These are phyloP conservation scores for Plagiodera versicolora DNA, from an alignment of 2,888 invertebrate genomes.

Conservation along the genomic window DNA sequence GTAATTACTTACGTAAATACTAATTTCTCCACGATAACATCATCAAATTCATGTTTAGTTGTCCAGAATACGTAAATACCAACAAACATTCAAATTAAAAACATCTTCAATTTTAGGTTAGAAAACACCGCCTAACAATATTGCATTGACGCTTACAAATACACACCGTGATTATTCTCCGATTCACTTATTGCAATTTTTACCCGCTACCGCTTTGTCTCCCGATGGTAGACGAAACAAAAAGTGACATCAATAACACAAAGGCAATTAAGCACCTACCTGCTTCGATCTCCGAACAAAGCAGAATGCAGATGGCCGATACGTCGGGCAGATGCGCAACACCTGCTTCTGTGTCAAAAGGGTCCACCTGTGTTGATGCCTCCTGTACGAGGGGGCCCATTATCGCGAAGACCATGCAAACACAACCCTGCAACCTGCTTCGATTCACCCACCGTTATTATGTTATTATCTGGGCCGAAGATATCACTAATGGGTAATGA, in stretches of 20 bases:
- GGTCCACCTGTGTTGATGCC: constrained; percentile 34
- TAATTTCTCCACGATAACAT: too few relatives aligned
- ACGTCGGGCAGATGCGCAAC: constrained; percentile 30
- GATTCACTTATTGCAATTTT: too few relatives aligned
- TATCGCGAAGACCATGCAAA: constrained; percentile 30
- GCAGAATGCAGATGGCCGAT: constrained; percentile 23
- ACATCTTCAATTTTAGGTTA: too few relatives aligned
- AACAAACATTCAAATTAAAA: too few relatives aligned
- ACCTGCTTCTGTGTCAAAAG: constrained; percentile 27
- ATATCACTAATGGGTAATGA: constrained; percentile 15
- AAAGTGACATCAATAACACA: neutral
- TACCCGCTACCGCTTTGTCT: neutral
- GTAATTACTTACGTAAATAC: too few relatives aligned
- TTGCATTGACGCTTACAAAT: too few relatives aligned
- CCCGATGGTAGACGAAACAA: neutral
- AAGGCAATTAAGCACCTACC: neutral
- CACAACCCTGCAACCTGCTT: constrained; percentile 31
- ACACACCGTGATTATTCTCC: too few relatives aligned
- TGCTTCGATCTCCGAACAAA: constrained; percentile 14
- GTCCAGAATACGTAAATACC: too few relatives aligned
- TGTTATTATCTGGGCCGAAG: constrained; percentile 28
- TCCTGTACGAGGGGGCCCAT: constrained; percentile 20
- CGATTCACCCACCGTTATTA: constrained; percentile 31
- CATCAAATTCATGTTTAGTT: too few relatives aligned
- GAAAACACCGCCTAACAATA: too few relatives aligned